Conservation (phyloP, 2,888 invertebrate genomes). For the Callyntrura sp. region DNA sequence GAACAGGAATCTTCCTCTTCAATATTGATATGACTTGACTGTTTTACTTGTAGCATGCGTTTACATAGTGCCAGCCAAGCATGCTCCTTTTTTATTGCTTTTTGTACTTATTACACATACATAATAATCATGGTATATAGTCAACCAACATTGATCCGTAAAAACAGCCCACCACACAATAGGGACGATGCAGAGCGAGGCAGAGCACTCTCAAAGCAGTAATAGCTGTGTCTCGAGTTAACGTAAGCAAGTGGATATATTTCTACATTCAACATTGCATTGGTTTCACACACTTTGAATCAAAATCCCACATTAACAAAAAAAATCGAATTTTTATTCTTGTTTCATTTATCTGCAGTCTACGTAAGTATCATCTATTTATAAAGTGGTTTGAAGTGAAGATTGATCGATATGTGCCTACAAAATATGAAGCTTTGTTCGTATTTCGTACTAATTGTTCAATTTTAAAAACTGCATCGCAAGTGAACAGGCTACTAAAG, state of each 20-base stretch:
- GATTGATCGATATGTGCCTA: no score
- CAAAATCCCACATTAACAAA: background rate
- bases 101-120: background rate
- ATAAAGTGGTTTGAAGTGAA: no score
- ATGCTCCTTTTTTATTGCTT: background rate
- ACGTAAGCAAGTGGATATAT: background rate
- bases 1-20: conserved; percentile 1
- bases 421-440: background rate
- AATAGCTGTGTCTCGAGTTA: background rate
- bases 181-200: background rate
- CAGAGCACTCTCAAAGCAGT: no score
- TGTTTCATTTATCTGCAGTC: background rate
- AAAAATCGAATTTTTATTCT: background rate
- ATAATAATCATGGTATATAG: background rate
- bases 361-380: no score
- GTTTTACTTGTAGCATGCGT: background rate
- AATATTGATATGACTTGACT: no score
- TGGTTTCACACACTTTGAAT: background rate
- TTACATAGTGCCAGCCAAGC: background rate
- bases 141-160: conserved; percentile 12
- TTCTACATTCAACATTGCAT: no score
- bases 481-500: no score
- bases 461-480: no score
- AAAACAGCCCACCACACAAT: background rate
- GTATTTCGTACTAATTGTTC: no score